Evolutionary conservation across 2,797 vertebrate species (phyloP), one percentile per base, ranked within the genome.

Genomic region (Limosa lapponica): DNA sequence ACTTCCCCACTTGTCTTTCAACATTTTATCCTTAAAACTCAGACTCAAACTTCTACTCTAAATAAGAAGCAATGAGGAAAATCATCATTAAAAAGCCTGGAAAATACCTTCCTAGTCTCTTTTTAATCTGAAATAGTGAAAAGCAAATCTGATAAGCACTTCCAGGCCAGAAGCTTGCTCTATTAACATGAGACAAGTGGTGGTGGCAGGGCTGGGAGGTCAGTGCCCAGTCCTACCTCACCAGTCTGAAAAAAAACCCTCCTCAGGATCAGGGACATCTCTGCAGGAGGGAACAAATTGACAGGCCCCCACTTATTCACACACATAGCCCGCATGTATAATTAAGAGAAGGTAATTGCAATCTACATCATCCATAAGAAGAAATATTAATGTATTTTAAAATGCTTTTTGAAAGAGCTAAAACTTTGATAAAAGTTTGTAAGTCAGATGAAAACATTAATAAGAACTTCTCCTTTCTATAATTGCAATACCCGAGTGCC

Each of bases 371-470:
- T 62, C 44, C 58, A 64, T 27, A 22, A 73, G 43, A 5, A 87
- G 44, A 75, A 89, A 73, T 27, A n/a, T 11, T 54, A 61, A 36
- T 20, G 48, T 37, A 61, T 36, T 82, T 39, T n/a, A 2, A 61
- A 67, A 41, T n/a, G 22, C 5, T 80, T 79, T 85, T 52, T 49
- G 13, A 14, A 75, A 51, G 48, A 62, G 39, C 8, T 75, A 65
- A 19, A 84, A 81, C 59, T 89, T 58, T 18, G 18, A 9, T 46
- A 25, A 41, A 89, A 96, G 64, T 95, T 92, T 78, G 2, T 32
- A 80, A 91, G 64, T 87, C 79, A 58, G 71, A 46, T 22, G 34
- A 67, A 89, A 93, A 52, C 30, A 73, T 44, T 80, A 39, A 43
- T 64, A 85, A 66, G 77, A 90, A 43, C 37, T 71, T 90, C 65